These are phyloP conservation scores for Cotesia congregata DNA, from an alignment of 2,888 invertebrate genomes.

Conservation along the genomic window DNA sequence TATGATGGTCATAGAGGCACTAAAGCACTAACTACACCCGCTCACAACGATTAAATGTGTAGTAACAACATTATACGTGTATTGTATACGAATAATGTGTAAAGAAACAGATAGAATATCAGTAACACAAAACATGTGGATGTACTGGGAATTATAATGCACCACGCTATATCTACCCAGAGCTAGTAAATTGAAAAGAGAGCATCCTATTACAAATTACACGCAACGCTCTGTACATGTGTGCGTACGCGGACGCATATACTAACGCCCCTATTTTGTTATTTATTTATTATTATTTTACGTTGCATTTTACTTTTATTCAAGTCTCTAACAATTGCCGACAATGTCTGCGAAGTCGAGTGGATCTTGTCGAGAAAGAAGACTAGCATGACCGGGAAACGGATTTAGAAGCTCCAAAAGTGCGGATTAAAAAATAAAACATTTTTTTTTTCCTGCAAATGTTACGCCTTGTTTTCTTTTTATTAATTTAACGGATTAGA, in stretches of 20 bases:
- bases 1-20: conserved; percentile 51
- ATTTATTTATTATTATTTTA: too few relatives aligned
- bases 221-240: too few relatives aligned
- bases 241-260: not conserved
- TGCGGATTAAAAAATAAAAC: conserved; percentile 3
- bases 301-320: too few relatives aligned
- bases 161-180: conserved; percentile 13
- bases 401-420: not conserved
- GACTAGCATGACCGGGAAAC: not conserved
- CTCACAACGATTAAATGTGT: conserved; percentile 41
- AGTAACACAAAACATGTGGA: conserved; percentile 9
- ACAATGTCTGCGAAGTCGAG: not conserved
- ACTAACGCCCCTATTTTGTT: not conserved
- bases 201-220: conserved; percentile 14
- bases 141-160: conserved; percentile 21
- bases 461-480: not conserved
- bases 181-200: conserved; percentile 28
- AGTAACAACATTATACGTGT: not conserved
- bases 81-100: not conserved
- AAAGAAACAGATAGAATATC: conserved; percentile 4
- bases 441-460: not conserved
- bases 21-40: conserved; percentile 45
- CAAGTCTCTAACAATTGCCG: not conserved
- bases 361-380: not conserved
- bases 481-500: not conserved